Base-by-base conservation (phyloP, 1,140 invertebrate species). In the Drosophila elegans region DNA sequence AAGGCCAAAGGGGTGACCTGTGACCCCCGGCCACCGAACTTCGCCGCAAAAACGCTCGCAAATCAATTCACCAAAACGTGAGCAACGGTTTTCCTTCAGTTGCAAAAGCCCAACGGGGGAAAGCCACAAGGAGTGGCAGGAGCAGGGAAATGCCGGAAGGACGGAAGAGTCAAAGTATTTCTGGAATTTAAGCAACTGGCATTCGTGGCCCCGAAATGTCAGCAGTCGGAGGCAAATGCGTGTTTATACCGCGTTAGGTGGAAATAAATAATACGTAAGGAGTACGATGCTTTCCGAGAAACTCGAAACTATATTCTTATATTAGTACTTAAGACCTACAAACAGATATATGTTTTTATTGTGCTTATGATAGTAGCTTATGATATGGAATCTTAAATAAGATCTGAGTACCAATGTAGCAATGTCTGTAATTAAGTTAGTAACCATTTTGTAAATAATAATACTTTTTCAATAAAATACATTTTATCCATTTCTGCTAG, bases 11-110 rank as follows among this genome's bases (percentile, higher is more conserved):
- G 46, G 48, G 67, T 71, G 44, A 69, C 67, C 51, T 68, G 48
- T 54, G 48, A 54, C 34, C 41, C 42, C 62, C 29, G 7, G 3
- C 42, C 52, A 21, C 32, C 4, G 4, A 16, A 41, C 12, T 25
- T 53, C 32, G 42, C 56, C 55, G 16, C 55, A 57, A 57, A 81
- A 81, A 63, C 56, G 79, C 68, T 71, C 63, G 60, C 74, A 85
- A 85, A 85, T 85, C 81, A 85, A 85, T 85, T 85, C 78, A 85
- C 73, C 60, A 83, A 83, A 77, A 76, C 81, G 73, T 77, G 78
- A 55, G 39, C 78, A 44, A 78, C 52, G 61, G 45, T 81, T 74
- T 60, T 25, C 21, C 71, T 66, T 67, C 60, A 80, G 59, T 77
- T 82, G 74, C 79, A 82, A 78, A 82, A 78, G 73, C 52, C 56